Conservation (phyloP, 2,888 invertebrate genomes). For the Apotomis betuletana region DNA sequence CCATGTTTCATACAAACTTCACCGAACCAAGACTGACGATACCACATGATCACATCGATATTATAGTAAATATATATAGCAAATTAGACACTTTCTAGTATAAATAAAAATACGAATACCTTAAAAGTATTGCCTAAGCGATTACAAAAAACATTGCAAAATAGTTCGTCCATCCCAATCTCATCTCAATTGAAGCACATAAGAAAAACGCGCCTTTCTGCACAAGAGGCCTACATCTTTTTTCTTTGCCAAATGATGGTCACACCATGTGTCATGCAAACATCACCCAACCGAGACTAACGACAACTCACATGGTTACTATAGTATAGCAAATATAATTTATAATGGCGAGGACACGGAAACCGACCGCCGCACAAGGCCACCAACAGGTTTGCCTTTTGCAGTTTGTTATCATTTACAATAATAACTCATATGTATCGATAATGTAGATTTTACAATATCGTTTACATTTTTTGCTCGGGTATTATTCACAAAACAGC, state of each 20-base stretch:
- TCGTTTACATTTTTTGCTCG: background rate
- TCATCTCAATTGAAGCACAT: too few species aligned
- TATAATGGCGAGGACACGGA: constrained; percentile 21
- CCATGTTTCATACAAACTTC: too few species aligned
- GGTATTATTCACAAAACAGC: background rate
- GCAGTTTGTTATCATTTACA: constrained; percentile 20
- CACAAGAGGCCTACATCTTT: background rate
- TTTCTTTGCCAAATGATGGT: background rate
- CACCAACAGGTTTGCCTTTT: constrained; percentile 42
- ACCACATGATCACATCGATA: too few species aligned
- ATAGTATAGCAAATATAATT: constrained; percentile 8
- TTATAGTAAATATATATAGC: too few species aligned
- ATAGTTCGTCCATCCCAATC: too few species aligned
- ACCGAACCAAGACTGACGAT: too few species aligned
- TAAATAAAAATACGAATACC: too few species aligned
- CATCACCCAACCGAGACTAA: constrained; percentile 11
- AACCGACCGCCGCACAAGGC: constrained; percentile 39
- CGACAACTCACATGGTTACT: background rate
- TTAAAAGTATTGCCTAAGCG: too few species aligned
- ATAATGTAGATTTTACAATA: background rate
- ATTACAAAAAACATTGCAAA: too few species aligned
- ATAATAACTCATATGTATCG: background rate
- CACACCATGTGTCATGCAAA: background rate
- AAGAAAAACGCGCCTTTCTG: background rate
- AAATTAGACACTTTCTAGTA: too few species aligned